Evolutionary conservation across 2,113 vertebrate species (phyloP), one percentile per base, ranked within the genome.

Genomic region (Arvicanthis niloticus): DNA sequence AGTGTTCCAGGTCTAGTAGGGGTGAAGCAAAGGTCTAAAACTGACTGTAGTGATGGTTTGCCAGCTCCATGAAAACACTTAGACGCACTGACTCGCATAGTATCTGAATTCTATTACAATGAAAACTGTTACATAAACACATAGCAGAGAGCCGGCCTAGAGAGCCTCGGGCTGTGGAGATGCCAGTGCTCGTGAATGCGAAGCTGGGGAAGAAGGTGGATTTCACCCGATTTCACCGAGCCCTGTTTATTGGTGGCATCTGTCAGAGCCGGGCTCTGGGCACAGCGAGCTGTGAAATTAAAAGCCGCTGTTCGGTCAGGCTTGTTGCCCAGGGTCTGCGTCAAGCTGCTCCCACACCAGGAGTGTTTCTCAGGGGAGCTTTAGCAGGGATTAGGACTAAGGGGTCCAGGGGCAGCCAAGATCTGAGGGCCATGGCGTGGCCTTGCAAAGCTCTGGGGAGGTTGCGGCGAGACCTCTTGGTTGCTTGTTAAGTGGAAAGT

Each of bases 191-290:
- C 1, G 1, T 2, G n/a, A 62, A 11, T 1, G 11, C 70, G 0
- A 0, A 0, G 12, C 48, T 34, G 12, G 72, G 87, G 53, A 81
- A 76, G 91, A 60, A 42, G 48, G 40, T 65, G 4, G 1, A n/a
- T 60, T 82, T 62, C 78, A n/a, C 81, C 72, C 12, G 2, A 0
- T n/a, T 84, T 51, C 0, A 0, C 58, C 21, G 77, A 82, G 89
- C 60, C 53, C 34, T 82, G 93, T 73, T 45, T 56, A 70, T 53
- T 85, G 65, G 68, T 73, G 68, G 88, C 84, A 7, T 81, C 90
- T 94, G 93, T 94, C 80, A 82, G 91, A 62, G 9, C 75, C 24
- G 53, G 93, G 80, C 93, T 58, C 0, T 34, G 73, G 88, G 81
- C 58, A 76, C 12, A 0, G 24, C 3, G 26, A 40, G 72, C 90